Percentiles rank a stretch among this genome's conserved stretches.
These are phyloP conservation scores for Gymnoscelis rufifasciata DNA, from an alignment of 2,888 invertebrate genomes.

Conservation along the genomic window DNA sequence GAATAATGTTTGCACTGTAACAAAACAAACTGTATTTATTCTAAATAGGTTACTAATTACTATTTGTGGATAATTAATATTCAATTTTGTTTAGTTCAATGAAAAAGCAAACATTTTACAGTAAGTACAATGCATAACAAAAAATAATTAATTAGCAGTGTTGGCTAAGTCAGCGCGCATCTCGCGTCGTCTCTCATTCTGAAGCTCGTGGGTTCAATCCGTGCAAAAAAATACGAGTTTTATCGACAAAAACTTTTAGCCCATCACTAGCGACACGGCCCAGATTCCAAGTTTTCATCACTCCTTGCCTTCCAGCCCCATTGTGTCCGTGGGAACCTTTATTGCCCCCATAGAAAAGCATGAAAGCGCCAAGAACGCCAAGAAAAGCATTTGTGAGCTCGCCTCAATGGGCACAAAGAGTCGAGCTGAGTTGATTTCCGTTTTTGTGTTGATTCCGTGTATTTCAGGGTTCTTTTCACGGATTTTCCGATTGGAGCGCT, in stretches of 20 bases:
- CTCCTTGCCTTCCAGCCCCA: conserved; percentile 63
- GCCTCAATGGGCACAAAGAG: conserved; percentile 67
- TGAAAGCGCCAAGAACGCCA: conserved; percentile 74
- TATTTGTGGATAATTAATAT: too few species aligned
- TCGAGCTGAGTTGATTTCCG: conserved; percentile 23
- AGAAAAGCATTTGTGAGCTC: conserved; percentile 74
- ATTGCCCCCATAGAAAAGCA: conserved; percentile 75
- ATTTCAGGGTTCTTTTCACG: conserved; percentile 48
- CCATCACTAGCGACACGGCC: conserved; percentile 66
- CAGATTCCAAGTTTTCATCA: conserved; percentile 77
- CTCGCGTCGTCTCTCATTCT: too few species aligned
- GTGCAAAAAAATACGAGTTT: too few species aligned
- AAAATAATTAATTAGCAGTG: too few species aligned
- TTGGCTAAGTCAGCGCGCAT: too few species aligned
- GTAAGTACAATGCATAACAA: too few species aligned
- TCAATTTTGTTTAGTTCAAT: too few species aligned
- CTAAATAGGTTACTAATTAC: too few species aligned
- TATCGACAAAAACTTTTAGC: conserved; percentile 34
- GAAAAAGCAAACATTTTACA: too few species aligned
- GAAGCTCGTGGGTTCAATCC: too few species aligned
- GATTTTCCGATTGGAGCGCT: conserved; percentile 62
- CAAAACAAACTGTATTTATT: too few species aligned
- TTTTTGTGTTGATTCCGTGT: conserved; percentile 53
- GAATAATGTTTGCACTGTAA: too few species aligned
- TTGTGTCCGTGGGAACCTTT: conserved; percentile 78